phyloP scores from a whole-genome alignment of 2,888 invertebrate species.

The Odontocolon sp. region DNA sequence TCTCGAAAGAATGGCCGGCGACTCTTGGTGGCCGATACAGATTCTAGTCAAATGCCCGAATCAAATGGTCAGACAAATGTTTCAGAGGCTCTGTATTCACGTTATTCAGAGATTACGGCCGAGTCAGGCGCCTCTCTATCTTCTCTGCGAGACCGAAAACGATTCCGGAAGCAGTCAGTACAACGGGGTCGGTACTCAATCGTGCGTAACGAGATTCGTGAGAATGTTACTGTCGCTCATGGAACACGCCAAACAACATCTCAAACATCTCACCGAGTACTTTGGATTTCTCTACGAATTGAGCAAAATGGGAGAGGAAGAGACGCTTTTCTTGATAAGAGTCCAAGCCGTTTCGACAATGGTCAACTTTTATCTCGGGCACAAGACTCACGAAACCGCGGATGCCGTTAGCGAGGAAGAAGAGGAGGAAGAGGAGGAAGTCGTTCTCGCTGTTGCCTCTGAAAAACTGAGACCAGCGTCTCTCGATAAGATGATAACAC shows the following conservation, averaged over 20 bases:
- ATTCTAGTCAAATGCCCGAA: slow-evolving; percentile 97
- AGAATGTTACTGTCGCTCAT: slow-evolving; percentile 92
- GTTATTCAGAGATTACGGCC: slow-evolving; percentile 93
- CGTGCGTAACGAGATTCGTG: slow-evolving; percentile 96
- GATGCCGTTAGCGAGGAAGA: slow-evolving; percentile 88
- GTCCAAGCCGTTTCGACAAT: slow-evolving; percentile 94
- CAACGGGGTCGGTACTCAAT: slow-evolving; percentile 85
- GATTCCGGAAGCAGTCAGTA: slow-evolving; percentile 78
- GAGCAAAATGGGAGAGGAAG: slow-evolving; percentile 97
- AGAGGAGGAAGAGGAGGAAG: slow-evolving; percentile 84
- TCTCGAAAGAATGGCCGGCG: slow-evolving; percentile 94
- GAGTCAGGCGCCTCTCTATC: slow-evolving; percentile 86
- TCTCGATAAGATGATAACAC: slow-evolving; percentile 96
- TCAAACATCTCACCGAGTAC: slow-evolving; percentile 95
- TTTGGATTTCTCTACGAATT: slow-evolving; percentile 96
- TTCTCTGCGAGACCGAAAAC: slow-evolving; percentile 85
- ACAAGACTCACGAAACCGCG: slow-evolving; percentile 88
- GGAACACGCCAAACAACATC: slow-evolving; percentile 93
- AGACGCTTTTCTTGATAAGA: slow-evolving; percentile 92
- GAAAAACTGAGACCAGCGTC: slow-evolving; percentile 94
- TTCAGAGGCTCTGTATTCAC: slow-evolving; percentile 96
- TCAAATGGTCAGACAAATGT: slow-evolving; percentile 98
- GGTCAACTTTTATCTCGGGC: slow-evolving; percentile 95
- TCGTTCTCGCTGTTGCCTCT: slow-evolving; percentile 84
- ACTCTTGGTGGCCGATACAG: slow-evolving; percentile 97